Percentiles rank a stretch among this genome's conserved stretches.
phyloP scores from a whole-genome alignment of 2,888 invertebrate genomes.

The Melanophora roralis region DNA sequence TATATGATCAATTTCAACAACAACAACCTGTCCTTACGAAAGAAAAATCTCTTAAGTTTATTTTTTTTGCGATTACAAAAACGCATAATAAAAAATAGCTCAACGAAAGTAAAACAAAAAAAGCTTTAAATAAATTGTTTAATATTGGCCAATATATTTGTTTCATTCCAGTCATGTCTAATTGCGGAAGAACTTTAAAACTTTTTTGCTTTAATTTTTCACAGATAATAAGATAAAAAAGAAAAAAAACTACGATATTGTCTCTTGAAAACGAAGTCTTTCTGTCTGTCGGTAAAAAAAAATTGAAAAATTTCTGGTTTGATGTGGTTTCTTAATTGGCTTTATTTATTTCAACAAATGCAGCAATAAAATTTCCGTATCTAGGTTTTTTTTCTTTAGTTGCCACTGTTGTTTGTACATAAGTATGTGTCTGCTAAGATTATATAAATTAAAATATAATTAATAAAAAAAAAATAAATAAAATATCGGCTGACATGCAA shows the following conservation, averaged over 20 bases:
- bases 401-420: background rate
- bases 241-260: constrained; percentile 7
- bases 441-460: too few species aligned
- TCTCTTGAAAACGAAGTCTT: background rate
- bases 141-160: constrained; percentile 32
- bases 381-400: constrained; percentile 3
- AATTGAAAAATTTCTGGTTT: background rate
- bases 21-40: constrained; percentile 33
- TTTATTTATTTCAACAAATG: constrained; percentile 46
- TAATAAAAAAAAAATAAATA: background rate
- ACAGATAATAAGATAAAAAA: background rate
- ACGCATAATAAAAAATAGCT: background rate
- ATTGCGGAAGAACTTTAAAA: constrained; percentile 58
- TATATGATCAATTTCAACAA: constrained; percentile 11
- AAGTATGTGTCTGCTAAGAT: constrained; percentile 30
- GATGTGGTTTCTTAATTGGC: constrained; percentile 1
- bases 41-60: background rate
- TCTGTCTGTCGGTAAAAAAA: background rate
- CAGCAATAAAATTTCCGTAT: constrained; percentile 48
- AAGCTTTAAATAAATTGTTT: background rate
- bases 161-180: constrained; percentile 44
- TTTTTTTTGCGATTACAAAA: background rate
- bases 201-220: constrained; percentile 22
- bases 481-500: constrained; percentile 51
- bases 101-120: background rate